These are phyloP conservation scores for Lasaia peninsularis DNA, from an alignment of 1,140 invertebrate genomes.

Conservation along the genomic window DNA sequence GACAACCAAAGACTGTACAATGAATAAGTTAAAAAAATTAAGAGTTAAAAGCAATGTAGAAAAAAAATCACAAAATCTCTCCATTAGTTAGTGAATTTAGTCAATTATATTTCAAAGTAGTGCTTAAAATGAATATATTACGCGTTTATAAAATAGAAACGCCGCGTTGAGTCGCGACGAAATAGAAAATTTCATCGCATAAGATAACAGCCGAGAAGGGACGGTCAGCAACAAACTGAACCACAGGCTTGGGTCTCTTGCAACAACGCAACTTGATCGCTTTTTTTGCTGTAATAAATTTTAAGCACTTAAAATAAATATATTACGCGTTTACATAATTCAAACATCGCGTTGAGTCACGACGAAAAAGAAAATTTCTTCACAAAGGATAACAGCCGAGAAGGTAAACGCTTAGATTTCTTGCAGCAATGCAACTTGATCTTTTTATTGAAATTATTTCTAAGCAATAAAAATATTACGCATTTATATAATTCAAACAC, in stretches of 20 bases:
- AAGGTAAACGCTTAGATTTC: constrained; percentile 36
- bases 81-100: background rate
- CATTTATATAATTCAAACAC: constrained; percentile 7
- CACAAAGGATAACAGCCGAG: constrained; percentile 35
- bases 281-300: constrained; percentile 42
- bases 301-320: background rate
- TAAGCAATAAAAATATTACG: background rate
- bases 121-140: background rate
- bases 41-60: too few species aligned
- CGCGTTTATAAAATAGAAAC: background rate
- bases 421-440: constrained; percentile 31
- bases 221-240: constrained; percentile 43
- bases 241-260: constrained; percentile 29
- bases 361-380: constrained; percentile 34
- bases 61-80: too few species aligned
- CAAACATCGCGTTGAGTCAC: constrained; percentile 30
- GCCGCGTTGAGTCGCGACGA: constrained; percentile 35
- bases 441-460: constrained; percentile 39
- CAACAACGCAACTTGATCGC: constrained; percentile 29
- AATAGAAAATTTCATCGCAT: constrained; percentile 31
- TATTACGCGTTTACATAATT: background rate
- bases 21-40: too few species aligned
- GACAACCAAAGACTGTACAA: too few species aligned
- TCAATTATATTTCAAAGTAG: background rate
- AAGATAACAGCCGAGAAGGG: constrained; percentile 46